These are phyloP conservation scores for Apodemia duryi DNA, from an alignment of 2,888 invertebrate species.

Conservation along the genomic window DNA sequence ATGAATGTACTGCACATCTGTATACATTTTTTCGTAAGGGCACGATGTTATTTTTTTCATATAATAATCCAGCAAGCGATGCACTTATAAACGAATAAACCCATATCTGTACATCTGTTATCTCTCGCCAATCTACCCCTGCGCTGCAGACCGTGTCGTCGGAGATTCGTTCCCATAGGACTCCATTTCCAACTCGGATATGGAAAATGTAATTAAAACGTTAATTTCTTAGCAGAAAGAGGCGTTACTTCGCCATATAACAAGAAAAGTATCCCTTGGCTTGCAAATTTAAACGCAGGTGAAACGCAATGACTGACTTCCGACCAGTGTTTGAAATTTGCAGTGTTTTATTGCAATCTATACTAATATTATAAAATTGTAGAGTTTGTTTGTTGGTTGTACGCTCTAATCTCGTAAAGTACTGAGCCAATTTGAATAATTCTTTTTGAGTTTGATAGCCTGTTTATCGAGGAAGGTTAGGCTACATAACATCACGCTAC, in stretches of 20 bases:
- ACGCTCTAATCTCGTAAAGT: no score
- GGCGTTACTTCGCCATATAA: neutral
- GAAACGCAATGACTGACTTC: neutral
- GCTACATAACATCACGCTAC: no score
- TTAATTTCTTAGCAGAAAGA: conserved; percentile 10
- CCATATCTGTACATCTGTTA: conserved; percentile 1
- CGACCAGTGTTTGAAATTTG: neutral
- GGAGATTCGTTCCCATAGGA: conserved; percentile 11
- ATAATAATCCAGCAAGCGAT: no score
- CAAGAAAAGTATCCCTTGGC: neutral
- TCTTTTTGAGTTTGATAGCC: no score
- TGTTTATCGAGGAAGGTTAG: no score
- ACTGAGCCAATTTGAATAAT: no score
- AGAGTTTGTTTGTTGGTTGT: no score
- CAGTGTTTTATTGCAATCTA: no score
- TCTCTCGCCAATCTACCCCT: conserved; percentile 8
- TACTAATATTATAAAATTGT: no score
- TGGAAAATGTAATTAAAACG: conserved; percentile 12
- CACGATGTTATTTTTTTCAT: no score
- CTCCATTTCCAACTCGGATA: neutral
- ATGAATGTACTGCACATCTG: no score
- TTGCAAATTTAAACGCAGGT: neutral
- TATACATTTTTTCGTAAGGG: no score
- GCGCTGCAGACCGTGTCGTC: neutral
- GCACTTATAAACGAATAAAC: neutral